Evolutionary conservation across 1,140 invertebrate species (phyloP).

Genomic region (Grapholita molesta): DNA sequence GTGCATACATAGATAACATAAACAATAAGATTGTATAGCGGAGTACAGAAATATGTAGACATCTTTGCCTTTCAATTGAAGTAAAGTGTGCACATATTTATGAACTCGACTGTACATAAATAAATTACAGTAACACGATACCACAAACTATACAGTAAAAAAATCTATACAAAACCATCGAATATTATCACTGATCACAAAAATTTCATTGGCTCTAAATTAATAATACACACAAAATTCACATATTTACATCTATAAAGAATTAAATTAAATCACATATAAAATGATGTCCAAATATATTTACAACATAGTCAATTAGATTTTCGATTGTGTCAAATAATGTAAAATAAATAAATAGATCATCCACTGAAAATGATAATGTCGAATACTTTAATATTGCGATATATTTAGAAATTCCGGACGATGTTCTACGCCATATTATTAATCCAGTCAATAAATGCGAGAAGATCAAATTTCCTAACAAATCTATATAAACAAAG

Average conservation of each 20-base stretch:
- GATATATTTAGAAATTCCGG: conserved; percentile 28
- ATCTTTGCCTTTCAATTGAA: too few relatives aligned
- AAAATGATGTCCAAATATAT: conserved; percentile 45
- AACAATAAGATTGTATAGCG: too few relatives aligned
- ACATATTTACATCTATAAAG: conserved; percentile 67
- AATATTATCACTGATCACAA: conserved; percentile 51
- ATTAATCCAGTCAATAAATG: conserved; percentile 36
- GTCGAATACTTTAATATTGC: conserved; percentile 18
- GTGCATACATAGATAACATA: conserved; percentile 25
- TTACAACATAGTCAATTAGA: conserved; percentile 36
- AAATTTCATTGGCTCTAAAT: conserved; percentile 51
- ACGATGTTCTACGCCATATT: conserved; percentile 20
- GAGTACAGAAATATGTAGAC: too few relatives aligned
- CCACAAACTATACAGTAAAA: conserved; percentile 64
- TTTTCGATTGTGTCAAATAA: conserved; percentile 30
- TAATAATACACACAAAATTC: conserved; percentile 60
- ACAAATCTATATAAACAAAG: not conserved
- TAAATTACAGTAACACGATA: conserved; percentile 48
- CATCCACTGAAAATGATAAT: not conserved
- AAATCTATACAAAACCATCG: conserved; percentile 56
- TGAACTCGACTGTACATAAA: conserved; percentile 47
- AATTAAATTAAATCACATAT: conserved; percentile 60
- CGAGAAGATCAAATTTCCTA: conserved; percentile 35
- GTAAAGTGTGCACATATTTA: too few relatives aligned
- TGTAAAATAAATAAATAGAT: conserved; percentile 24